Percentiles rank a stretch among this genome's conserved stretches.
phyloP scores from a whole-genome alignment of 2,113 vertebrate species.

The Butastur rufipennis region DNA sequence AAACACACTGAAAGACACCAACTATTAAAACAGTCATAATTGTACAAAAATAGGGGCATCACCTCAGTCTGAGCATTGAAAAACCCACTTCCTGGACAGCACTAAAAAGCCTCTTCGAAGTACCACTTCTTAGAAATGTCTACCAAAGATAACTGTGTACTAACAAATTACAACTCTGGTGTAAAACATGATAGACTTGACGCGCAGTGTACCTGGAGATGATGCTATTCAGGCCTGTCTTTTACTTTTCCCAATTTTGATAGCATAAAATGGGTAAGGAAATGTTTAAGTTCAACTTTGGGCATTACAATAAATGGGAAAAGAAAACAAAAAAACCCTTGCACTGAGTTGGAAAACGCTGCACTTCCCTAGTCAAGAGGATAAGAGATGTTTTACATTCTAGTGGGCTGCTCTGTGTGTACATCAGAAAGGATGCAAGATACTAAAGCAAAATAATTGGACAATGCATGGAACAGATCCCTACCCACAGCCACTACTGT shows the following conservation, averaged over 20 bases:
- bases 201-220: accelerated
- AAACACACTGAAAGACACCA: background rate
- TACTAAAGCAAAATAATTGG: background rate
- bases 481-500: background rate
- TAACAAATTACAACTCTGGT: background rate
- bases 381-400: background rate
- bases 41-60: background rate
- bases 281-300: background rate
- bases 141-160: background rate
- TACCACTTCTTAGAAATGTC: background rate
- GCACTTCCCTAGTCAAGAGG: background rate
- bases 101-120: background rate
- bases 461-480: constrained; percentile 26
- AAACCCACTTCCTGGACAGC: background rate
- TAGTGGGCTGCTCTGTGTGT: background rate
- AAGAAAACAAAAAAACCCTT: accelerated
- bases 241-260: background rate
- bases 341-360: background rate
- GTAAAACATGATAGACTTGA: background rate
- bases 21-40: background rate
- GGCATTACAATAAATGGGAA: background rate
- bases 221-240: background rate
- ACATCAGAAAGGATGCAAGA: background rate
- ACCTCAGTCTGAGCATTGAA: background rate
- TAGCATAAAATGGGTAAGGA: accelerated